Conservation (phyloP, 2,113 vertebrate species). For the Bufo gargarizans region DNA sequence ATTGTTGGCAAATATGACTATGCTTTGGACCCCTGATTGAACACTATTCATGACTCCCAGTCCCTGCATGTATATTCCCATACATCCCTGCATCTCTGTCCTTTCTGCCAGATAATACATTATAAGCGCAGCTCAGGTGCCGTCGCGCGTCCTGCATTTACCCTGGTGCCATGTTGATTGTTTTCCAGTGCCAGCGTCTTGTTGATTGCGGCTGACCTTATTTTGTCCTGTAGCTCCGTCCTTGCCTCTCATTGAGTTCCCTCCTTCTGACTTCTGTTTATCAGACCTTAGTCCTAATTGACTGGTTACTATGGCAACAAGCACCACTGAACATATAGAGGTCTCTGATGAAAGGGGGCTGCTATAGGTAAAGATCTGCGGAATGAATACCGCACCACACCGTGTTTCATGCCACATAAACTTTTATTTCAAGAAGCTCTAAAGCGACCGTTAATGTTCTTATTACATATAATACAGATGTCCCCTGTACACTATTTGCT, state of each 20-base stretch:
- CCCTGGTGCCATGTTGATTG: not conserved
- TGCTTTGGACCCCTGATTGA: no score
- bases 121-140: not conserved
- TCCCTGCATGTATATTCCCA: no score
- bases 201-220: not conserved
- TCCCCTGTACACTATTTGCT: no score
- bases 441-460: not conserved
- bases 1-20: no score
- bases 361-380: not conserved
- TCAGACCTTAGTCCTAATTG: not conserved
- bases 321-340: not conserved
- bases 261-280: not conserved
- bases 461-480: no score
- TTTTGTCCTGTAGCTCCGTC: not conserved
- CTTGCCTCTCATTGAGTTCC: not conserved
- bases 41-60: no score
- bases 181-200: not conserved
- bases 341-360: not conserved
- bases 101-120: no score
- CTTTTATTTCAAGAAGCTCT: not conserved
- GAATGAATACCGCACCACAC: not conserved
- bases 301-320: not conserved
- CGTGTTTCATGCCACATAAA: not conserved
- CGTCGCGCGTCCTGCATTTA: not conserved
- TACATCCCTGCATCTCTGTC: no score